Percentiles rank a stretch among this genome's conserved stretches.
These are phyloP conservation scores for Drosophila kikkawai DNA, from an alignment of 1,140 invertebrate species.

Conservation along the genomic window DNA sequence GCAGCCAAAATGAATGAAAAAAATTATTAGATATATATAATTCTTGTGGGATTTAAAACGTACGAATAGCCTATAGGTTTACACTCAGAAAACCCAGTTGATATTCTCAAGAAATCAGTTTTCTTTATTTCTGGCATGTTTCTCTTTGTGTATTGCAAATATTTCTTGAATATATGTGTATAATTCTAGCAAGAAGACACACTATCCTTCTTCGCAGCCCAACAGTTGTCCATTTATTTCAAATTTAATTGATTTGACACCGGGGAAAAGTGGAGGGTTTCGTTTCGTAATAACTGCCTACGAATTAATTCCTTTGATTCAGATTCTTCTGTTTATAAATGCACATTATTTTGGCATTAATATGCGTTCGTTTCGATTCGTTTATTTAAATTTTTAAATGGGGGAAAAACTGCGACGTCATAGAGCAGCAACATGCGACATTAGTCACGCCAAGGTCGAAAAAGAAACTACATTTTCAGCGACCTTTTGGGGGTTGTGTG, in stretches of 20 bases:
- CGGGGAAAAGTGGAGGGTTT: not conserved
- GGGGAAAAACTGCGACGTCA: conserved; percentile 41
- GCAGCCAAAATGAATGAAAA: conserved; percentile 29
- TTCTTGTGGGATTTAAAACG: not conserved
- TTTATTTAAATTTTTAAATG: conserved; percentile 29
- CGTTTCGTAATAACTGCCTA: conserved; percentile 19
- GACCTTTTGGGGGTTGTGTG: not conserved
- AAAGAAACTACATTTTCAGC: conserved; percentile 9
- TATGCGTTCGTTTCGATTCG: conserved; percentile 20
- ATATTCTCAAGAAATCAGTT: not conserved
- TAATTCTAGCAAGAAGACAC: conserved; percentile 11
- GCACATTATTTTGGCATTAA: conserved; percentile 33
- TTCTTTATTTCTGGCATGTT: not conserved
- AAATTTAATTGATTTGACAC: conserved; percentile 70
- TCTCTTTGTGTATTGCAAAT: conserved; percentile 6
- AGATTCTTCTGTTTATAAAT: conserved; percentile 17
- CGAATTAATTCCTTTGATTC: conserved; percentile 35
- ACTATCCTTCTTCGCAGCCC: conserved; percentile 9
- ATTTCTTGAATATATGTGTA: conserved; percentile 5
- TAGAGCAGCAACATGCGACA: conserved; percentile 17
- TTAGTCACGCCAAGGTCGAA: conserved; percentile 46
- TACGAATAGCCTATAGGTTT: conserved; percentile 3
- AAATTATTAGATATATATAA: conserved; percentile 1
- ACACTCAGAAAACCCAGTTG: conserved; percentile 8
- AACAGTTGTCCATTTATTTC: conserved; percentile 61